These are phyloP conservation scores for Eulemur macaco DNA, from an alignment of 2,113 vertebrate genomes.

Conservation along the genomic window DNA sequence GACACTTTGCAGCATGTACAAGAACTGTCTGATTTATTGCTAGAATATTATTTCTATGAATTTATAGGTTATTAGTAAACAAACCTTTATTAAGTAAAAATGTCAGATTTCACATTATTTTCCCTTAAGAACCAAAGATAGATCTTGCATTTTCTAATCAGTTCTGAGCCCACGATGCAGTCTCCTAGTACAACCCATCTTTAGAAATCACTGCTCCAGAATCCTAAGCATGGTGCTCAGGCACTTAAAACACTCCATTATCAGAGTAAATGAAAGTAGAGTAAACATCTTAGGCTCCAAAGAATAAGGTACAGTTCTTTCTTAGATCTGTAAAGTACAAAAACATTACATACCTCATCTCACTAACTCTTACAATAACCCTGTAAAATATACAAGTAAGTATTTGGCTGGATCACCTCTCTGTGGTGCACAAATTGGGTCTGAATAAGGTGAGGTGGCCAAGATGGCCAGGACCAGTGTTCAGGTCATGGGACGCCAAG, in stretches of 20 bases:
- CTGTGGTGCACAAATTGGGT: neutral
- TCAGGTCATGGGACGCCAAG: neutral
- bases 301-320: slow-evolving; percentile 6
- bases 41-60: neutral
- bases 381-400: neutral
- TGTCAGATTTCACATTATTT: neutral
- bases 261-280: neutral
- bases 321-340: neutral
- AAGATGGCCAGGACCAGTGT: neutral
- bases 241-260: neutral
- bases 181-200: neutral
- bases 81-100: slow-evolving; percentile 30
- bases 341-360: neutral
- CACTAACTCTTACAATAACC: neutral
- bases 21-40: neutral
- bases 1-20: neutral
- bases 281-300: neutral
- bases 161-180: neutral
- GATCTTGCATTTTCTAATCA: neutral
- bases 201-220: neutral
- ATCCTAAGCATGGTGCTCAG: neutral
- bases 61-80: neutral
- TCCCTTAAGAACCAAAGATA: slow-evolving; percentile 18
- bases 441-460: neutral
- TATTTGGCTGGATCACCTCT: neutral